These are phyloP conservation scores for Otolemur garnettii DNA, from an alignment of 2,113 vertebrate species.

Conservation along the genomic window DNA sequence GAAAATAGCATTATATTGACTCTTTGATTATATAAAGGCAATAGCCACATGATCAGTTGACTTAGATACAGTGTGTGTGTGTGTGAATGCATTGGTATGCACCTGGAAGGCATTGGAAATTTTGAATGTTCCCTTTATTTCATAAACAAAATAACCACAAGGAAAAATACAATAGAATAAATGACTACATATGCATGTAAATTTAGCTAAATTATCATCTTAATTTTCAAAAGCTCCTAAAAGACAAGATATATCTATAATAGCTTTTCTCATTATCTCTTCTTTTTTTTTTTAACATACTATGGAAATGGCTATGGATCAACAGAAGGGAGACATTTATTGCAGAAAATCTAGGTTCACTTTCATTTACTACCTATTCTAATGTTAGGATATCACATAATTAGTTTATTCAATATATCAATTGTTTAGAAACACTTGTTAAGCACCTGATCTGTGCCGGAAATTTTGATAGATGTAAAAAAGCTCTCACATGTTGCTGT, in stretches of 20 bases:
- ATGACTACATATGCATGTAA: neutral
- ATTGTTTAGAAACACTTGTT: neutral
- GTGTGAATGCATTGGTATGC: neutral
- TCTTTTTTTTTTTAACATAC: too few species aligned
- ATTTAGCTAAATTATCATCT: neutral
- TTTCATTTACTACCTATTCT: neutral
- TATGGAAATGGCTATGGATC: neutral
- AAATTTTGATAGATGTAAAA: neutral
- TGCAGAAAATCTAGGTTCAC: neutral
- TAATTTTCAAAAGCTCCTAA: neutral
- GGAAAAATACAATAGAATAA: neutral
- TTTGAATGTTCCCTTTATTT: neutral
- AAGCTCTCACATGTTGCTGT: neutral
- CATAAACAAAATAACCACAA: neutral
- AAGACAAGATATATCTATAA: neutral
- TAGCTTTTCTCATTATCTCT: neutral
- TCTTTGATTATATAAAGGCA: constrained; percentile 21
- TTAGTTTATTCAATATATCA: neutral
- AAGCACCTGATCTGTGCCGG: neutral
- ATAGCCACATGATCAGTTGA: constrained; percentile 19
- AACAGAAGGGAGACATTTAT: neutral
- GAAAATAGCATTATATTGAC: constrained; percentile 25
- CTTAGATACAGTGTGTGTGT: neutral
- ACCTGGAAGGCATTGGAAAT: neutral
- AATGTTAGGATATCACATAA: neutral